Evolutionary conservation across 2,888 invertebrate species (phyloP), one percentile per base, ranked within the genome.

Genomic region (Phragmatobia fuliginosa): DNA sequence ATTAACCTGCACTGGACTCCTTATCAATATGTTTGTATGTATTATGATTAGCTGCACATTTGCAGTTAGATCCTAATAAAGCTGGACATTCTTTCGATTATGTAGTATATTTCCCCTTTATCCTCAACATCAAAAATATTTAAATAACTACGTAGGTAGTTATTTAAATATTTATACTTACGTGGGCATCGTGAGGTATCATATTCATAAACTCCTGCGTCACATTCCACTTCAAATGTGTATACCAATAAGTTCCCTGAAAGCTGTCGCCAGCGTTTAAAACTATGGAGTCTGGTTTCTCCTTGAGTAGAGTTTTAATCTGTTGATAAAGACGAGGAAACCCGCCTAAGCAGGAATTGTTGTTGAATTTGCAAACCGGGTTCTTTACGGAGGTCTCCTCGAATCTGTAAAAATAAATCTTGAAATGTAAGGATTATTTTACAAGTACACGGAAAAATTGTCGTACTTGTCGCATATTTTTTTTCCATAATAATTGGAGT

Each of bases 231-330:
- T 96, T 96, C 25, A 97, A 95, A 10, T 97, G 83, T 25, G 96
- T 97, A 84, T 98, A 98, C 97, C 97, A 98, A 25, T 97, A 94
- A 0, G 98, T 98, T 0, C 98, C 98, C 87, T 98, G 98, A 87
- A 97, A 98, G 86, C 97, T 97, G 89, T 98, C 98, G 0, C 98
- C 98, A 0, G 97, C 98, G 86, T 98, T 98, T 68, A 98, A 89
- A 45, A 98, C 96, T 28, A 98, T 88, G 0, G 97, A 95, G 73
- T 97, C 89, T 0, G 95, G 95, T 73, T 96, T 96, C 76, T 91
- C 86, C 2, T 88, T 81, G 52, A 92, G 89, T 4, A 96, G 90
- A 1, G 92, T 87, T 14, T 92, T 91, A 31, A 97, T 95, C 64
- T 96, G 96, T 32, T 96, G 90, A 78, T 96, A 96, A 0, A 97